Evolutionary conservation across 2,888 invertebrate species (phyloP).

Genomic region (Ennomos fuscantarius): DNA sequence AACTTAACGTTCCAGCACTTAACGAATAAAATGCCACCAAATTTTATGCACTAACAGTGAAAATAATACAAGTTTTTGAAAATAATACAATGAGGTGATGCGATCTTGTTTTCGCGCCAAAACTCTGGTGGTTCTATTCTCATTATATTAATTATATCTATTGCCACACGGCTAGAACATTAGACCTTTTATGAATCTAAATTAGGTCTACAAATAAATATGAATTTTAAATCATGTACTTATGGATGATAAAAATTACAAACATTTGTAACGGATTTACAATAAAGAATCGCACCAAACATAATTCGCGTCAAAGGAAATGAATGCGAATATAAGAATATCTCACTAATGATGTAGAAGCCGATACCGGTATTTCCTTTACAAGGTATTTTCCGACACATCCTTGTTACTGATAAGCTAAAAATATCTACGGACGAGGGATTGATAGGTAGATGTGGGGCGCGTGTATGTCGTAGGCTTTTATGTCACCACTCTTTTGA

Average conservation of each 20-base stretch:
- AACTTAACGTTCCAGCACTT: no score
- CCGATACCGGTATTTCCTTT: constrained; percentile 25
- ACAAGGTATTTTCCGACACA: constrained; percentile 17
- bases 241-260: not conserved
- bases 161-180: no score
- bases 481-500: constrained; percentile 7
- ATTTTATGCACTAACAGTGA: no score
- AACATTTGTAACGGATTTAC: not conserved
- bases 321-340: constrained; percentile 28
- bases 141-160: no score
- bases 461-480: constrained; percentile 2
- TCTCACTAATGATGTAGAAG: constrained; percentile 26
- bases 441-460: constrained; percentile 12
- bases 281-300: constrained; percentile 15
- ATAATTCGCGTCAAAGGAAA: constrained; percentile 21
- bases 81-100: no score
- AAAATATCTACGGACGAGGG: constrained; percentile 11
- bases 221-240: no score
- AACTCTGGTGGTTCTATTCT: no score
- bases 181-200: no score
- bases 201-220: no score
- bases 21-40: no score
- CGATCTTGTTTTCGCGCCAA: no score
- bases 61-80: no score
- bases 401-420: constrained; percentile 21